phyloP scores from a whole-genome alignment of 2,888 invertebrate genomes.

The Drosophila gaucha region DNA sequence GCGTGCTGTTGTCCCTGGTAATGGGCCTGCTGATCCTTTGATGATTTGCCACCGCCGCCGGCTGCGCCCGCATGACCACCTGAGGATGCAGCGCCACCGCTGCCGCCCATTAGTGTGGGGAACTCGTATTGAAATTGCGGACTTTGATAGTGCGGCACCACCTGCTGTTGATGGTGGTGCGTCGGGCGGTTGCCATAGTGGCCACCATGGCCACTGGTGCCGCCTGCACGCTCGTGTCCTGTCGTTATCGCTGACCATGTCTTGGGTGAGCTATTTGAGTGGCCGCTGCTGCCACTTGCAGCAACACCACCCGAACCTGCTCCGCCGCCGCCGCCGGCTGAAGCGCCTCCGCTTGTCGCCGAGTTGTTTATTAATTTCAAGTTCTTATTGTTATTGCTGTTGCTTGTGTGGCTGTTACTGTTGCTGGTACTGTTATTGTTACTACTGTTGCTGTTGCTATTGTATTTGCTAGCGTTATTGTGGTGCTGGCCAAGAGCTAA shows the following conservation, averaged over 20 bases:
- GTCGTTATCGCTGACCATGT: constrained; percentile 88
- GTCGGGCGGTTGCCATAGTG: constrained; percentile 50
- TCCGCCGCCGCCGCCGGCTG: constrained; percentile 27
- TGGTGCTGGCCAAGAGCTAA: constrained; percentile 31
- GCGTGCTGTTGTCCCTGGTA: constrained; percentile 63
- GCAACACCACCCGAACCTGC: constrained; percentile 33
- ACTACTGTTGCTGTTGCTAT: constrained; percentile 33
- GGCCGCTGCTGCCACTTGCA: constrained; percentile 31
- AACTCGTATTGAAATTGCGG: constrained; percentile 98
- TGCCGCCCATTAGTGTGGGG: constrained; percentile 88
- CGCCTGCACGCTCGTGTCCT: constrained; percentile 82
- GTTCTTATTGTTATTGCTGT: constrained; percentile 68
- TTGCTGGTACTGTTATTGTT: constrained; percentile 53
- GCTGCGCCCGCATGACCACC: constrained; percentile 66
- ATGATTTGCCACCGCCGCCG: constrained; percentile 40
- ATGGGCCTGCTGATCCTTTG: constrained; percentile 56
- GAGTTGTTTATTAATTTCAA: constrained; percentile 79
- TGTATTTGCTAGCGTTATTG: constrained; percentile 46
- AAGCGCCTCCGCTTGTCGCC: constrained; percentile 27
- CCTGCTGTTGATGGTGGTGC: constrained; percentile 66
- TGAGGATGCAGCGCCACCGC: constrained; percentile 61
- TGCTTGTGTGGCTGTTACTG: constrained; percentile 51
- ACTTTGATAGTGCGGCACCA: constrained; percentile 90
- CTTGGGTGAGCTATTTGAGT: constrained; percentile 85
- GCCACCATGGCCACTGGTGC: constrained; percentile 51